Conservation (phyloP, 2,888 invertebrate genomes). For the Formica aserva region DNA sequence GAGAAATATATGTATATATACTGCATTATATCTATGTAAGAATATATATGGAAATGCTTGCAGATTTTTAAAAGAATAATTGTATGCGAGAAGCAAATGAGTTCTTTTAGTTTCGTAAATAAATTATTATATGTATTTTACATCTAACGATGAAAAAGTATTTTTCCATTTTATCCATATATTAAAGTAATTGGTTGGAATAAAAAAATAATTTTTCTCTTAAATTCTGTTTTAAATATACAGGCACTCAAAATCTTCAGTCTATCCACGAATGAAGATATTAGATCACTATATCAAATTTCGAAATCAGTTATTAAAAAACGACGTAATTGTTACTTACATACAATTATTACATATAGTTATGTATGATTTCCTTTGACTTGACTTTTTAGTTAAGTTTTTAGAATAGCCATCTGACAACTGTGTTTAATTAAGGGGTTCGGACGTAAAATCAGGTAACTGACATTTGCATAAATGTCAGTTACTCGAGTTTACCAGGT, state of each 20-base stretch:
- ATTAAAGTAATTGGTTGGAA: neutral
- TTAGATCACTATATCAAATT: neutral
- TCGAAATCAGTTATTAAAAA: neutral
- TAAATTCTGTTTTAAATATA: neutral
- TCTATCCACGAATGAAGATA: neutral
- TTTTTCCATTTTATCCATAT: neutral
- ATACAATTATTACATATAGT: neutral
- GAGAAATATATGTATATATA: neutral
- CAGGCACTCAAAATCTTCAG: neutral
- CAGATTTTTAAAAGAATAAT: conserved; percentile 15
- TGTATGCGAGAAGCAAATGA: neutral
- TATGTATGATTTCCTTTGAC: conserved; percentile 25
- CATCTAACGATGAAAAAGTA: neutral
- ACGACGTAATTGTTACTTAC: neutral
- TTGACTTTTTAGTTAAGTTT: conserved; percentile 7
- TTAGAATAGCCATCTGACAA: conserved; percentile 44
- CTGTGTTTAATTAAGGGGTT: conserved; percentile 54
- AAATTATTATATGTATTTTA: conserved; percentile 9
- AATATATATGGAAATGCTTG: neutral
- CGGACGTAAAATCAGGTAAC: conserved; percentile 52
- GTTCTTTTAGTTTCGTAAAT: neutral
- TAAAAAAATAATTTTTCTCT: neutral
- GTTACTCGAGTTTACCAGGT: conserved; percentile 50
- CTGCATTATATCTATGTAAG: neutral
- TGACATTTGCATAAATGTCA: conserved; percentile 57